These are phyloP conservation scores for Eclectus roratus DNA, from an alignment of 2,113 vertebrate species.

Conservation along the genomic window DNA sequence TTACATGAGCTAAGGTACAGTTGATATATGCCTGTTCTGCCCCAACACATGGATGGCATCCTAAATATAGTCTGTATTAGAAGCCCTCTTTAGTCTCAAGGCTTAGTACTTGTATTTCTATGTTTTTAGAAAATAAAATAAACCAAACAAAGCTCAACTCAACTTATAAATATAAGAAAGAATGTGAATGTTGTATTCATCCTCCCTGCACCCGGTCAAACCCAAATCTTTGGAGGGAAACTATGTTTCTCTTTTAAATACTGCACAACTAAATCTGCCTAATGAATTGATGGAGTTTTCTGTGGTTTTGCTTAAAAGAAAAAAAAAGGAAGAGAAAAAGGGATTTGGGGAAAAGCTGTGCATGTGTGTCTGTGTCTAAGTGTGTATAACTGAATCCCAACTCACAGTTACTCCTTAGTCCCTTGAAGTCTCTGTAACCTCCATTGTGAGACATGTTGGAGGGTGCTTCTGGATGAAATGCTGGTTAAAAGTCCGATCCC, in stretches of 20 bases:
- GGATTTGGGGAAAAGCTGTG: background rate
- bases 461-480: background rate
- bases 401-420: background rate
- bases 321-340: background rate
- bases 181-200: background rate
- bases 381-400: background rate
- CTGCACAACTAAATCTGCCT: background rate
- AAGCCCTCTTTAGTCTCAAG: background rate
- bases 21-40: background rate
- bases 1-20: fast-evolving
- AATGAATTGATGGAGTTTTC: background rate
- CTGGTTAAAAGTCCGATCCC: background rate
- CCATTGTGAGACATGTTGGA: background rate
- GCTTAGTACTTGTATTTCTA: background rate
- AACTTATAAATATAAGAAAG: background rate
- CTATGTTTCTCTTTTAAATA: background rate
- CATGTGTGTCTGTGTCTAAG: background rate
- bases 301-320: background rate
- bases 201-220: fast-evolving
- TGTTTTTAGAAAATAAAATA: background rate
- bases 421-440: background rate
- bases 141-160: background rate
- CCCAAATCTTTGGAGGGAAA: background rate
- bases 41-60: background rate
- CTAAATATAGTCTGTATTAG: background rate